Evolutionary conservation across 2,888 invertebrate genomes (phyloP).

Genomic region (Artemia sinica): DNA sequence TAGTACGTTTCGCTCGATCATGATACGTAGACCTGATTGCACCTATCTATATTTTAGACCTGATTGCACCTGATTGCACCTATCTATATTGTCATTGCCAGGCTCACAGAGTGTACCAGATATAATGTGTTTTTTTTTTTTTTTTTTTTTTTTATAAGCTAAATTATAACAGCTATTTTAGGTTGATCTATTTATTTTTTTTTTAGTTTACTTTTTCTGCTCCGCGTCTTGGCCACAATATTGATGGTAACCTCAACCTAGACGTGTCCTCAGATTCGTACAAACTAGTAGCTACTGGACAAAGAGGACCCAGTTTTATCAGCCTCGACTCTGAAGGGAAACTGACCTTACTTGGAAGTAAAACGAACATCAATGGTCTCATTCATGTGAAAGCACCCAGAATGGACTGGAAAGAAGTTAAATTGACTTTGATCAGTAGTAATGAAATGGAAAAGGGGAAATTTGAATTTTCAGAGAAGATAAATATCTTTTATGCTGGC

Average conservation of each 20-base stretch:
- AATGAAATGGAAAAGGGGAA: conserved; percentile 21
- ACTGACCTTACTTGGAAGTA: not conserved
- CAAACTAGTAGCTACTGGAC: conserved; percentile 15
- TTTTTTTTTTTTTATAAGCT: no score
- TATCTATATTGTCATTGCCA: no score
- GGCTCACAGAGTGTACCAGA: no score
- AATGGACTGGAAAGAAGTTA: conserved; percentile 22
- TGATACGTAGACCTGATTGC: no score
- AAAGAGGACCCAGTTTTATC: conserved; percentile 18
- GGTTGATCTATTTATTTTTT: not conserved
- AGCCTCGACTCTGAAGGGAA: conserved; percentile 19
- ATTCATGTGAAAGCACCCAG: conserved; percentile 21
- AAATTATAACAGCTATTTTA: no score
- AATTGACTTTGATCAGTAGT: conserved; percentile 18
- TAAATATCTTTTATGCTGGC: conserved; percentile 18
- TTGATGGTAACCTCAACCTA: conserved; percentile 18
- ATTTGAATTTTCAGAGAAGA: conserved; percentile 22
- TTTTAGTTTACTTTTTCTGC: conserved; percentile 13
- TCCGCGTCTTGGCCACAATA: conserved; percentile 19
- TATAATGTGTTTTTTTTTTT: no score
- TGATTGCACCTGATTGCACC: no score
- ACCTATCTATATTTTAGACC: no score
- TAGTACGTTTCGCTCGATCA: no score
- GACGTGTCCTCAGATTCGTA: conserved; percentile 17
- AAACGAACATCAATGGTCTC: conserved; percentile 18